Evolutionary conservation across 2,888 invertebrate genomes (phyloP), one percentile per base, ranked within the genome.

Genomic region (Gymnocheta viridis): DNA sequence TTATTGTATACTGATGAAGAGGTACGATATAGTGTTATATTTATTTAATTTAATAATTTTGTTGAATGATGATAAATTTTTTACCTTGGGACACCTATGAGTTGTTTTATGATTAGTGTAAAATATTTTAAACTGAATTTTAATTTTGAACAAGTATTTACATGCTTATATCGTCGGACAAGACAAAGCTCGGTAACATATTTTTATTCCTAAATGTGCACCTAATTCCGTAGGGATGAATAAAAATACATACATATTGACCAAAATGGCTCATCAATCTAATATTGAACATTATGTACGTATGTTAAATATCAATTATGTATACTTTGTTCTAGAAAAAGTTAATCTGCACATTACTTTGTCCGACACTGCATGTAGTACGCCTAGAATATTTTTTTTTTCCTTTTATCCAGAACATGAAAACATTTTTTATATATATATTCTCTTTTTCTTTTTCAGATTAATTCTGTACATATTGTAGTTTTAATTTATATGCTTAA

Each of bases 51-150:
- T 35, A 1, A 0, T 38, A 9, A 27, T 47, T 35, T 60, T 41
- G 24, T 24, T 32, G 32, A 44, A 27, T 85, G 86, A 86, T 86
- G 86, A 86, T 29, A 44, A 56, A 69, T 70, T 32, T 77, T 89
- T 87, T 89, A 89, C 89, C 90, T 90, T 90, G 90, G 90, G 89
- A 90, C 90, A 90, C 90, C 89, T 89, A 88, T 90, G 90, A 90
- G 82, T 70, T 78, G 12, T 47, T 47, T 67, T 44, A 82, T 89
- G 89, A 89, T 89, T 89, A 88, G 88, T 86, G 89, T 89, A 87
- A 85, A 85, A 58, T 62, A 10, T 58, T 44, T 69, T 51, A 7
- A 62, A 79, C 44, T 62, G 60, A 62, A 27, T 49, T 60, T 19
- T 19, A 10, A 35, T 4, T 10, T 29, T 17, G 22, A 24, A 12